Percentiles rank a stretch among this genome's conserved stretches.
Conservation (phyloP, 2,113 vertebrate genomes). For the Polypterus senegalus region DNA sequence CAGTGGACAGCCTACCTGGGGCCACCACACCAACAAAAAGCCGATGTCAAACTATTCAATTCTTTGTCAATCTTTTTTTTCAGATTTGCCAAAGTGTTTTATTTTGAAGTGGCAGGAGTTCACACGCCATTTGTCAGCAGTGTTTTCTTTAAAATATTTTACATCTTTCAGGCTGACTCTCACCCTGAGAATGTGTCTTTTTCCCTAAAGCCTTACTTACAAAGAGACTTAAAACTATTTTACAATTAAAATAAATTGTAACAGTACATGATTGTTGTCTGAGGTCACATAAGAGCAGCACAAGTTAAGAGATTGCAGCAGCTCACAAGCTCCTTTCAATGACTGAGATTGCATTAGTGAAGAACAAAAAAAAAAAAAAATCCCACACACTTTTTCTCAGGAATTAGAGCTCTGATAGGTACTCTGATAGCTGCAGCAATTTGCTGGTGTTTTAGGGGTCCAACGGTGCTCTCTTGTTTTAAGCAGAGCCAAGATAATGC, state of each 20-base stretch:
- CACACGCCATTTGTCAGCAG: too few species aligned
- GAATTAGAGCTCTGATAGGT: conserved; percentile 52
- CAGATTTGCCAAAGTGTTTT: too few species aligned
- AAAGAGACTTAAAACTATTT: conserved; percentile 37
- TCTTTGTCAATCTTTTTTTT: too few species aligned
- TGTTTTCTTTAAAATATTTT: too few species aligned
- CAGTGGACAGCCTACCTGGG: too few species aligned
- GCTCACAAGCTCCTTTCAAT: conserved; percentile 44
- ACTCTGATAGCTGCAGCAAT: conserved; percentile 43
- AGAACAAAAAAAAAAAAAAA: conserved; percentile 38
- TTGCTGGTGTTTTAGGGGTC: conserved; percentile 45
- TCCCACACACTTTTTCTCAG: conserved; percentile 59
- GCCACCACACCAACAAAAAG: too few species aligned
- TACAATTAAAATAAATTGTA: conserved; percentile 80
- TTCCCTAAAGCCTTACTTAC: too few species aligned
- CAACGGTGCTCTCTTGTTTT: conserved; percentile 63
- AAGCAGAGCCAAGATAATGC: conserved; percentile 68
- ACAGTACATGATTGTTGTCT: conserved; percentile 55
- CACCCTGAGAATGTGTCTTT: too few species aligned
- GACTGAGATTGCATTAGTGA: conserved; percentile 57
- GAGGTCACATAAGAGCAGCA: conserved; percentile 52
- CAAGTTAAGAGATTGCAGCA: conserved; percentile 47
- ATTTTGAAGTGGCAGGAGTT: too few species aligned
- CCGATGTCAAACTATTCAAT: too few species aligned
- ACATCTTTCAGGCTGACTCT: too few species aligned